Conservation (phyloP, 64 coral and sea anemone genomes). For the Astreopora myriophthalma region DNA sequence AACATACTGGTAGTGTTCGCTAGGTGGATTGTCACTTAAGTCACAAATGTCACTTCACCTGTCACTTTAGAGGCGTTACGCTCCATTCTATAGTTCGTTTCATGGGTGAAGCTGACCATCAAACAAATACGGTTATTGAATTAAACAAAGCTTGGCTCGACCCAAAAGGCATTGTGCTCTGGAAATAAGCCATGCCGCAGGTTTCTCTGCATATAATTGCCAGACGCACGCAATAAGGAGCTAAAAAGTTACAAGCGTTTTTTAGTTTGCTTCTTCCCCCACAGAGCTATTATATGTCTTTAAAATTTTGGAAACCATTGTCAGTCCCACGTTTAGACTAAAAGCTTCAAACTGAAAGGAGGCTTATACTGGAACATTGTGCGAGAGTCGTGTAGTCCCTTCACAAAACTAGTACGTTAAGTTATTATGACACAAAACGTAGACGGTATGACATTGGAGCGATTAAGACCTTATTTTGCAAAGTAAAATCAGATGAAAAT, state of each 20-base stretch:
- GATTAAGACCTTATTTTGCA: neutral
- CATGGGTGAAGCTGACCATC: neutral
- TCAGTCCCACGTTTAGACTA: no score
- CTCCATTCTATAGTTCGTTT: neutral
- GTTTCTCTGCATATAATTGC: neutral
- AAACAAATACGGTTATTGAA: neutral
- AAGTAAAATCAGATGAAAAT: neutral
- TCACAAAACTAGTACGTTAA: neutral
- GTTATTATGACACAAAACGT: no score
- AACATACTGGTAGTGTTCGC: neutral
- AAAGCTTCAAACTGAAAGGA: no score
- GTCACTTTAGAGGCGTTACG: no score
- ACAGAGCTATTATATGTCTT: neutral
- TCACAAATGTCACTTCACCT: no score
- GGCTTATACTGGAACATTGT: no score
- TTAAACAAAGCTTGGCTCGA: neutral
- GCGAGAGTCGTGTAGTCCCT: neutral
- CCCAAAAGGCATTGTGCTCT: neutral
- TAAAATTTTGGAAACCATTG: no score
- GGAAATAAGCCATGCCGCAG: conserved; percentile 20
- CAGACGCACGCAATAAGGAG: neutral
- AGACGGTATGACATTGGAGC: neutral
- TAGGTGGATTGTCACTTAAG: no score
- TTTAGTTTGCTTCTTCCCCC: neutral
- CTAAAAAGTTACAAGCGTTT: neutral